Base-by-base conservation (phyloP, 2,797 vertebrate genomes). In the Galaxias olidus region DNA sequence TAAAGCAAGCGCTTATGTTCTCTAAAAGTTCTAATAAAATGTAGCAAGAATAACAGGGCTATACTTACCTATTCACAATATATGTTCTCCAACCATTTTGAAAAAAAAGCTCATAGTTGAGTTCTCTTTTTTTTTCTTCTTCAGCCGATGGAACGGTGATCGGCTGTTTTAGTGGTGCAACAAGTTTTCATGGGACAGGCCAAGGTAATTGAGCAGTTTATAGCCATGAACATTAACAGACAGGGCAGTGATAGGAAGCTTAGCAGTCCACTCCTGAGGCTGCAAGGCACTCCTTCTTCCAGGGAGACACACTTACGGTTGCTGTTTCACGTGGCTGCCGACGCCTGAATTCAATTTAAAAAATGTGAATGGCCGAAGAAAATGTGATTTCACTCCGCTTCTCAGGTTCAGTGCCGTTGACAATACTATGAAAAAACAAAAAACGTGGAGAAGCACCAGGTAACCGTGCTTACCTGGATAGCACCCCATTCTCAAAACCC, bases 121-220 rank as follows among this genome's bases (percentile, higher is more conserved):
- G 48, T 59, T 52, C 58, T 80, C 74, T 69, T 20, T 19, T 59
- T 52, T 56, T 80, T 73, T 69, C 18, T 19, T 50, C 46, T 55
- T 8, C 51, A 68, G 53, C 0, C 52, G 53, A 15, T 12, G 7
- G 59, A 30, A 30, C 30, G 30, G 30, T 30, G 30, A 30, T 30
- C 30, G 30, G 30, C 6, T 30, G 30, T 30, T 30, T 30, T 30
- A 46, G 18, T 41, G 51, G 57, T 63, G 62, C 68, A 74, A 76
- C 72, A 71, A 72, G 66, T 44, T 73, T 85, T 79, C 71, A 80
- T 69, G 71, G 77, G 74, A 84, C 73, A 75, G 60, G 63, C 65
- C 61, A 68, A 77, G 73, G 74, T 83, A 77, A 82, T 77, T 75
- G 74, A 77, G 67, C 59, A 4, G 83, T 82, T 79, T 84, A 82